These are phyloP conservation scores for Caenorhabditis virilis DNA, from an alignment of 2,888 invertebrate species.

Conservation along the genomic window DNA sequence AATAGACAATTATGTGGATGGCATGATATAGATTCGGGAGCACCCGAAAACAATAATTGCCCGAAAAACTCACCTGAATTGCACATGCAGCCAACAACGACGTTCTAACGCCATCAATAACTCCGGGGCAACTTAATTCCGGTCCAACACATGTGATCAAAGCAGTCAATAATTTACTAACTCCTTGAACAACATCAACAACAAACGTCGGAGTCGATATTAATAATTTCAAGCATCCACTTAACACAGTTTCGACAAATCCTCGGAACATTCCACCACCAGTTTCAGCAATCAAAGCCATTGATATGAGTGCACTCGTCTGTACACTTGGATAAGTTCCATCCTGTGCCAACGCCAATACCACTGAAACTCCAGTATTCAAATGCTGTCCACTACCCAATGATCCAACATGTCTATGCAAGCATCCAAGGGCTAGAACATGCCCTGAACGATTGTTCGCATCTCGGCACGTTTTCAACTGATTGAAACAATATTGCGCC, in stretches of 20 bases:
- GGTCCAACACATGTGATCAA: slow-evolving; percentile 97
- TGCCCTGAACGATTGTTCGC: slow-evolving; percentile 84
- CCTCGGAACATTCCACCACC: slow-evolving; percentile 97
- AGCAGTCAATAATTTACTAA: slow-evolving; percentile 75
- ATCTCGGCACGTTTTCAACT: slow-evolving; percentile 78
- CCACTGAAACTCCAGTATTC: slow-evolving; percentile 89
- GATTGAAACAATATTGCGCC: slow-evolving; percentile 87
- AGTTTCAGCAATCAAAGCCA: slow-evolving; percentile 92
- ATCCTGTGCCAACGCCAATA: slow-evolving; percentile 91
- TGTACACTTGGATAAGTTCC: slow-evolving; percentile 80
- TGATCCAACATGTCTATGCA: slow-evolving; percentile 80
- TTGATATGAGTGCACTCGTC: slow-evolving; percentile 94
- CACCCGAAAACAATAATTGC: no score
- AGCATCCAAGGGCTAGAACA: slow-evolving; percentile 89
- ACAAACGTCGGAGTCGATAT: slow-evolving; percentile 55
- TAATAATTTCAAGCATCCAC: slow-evolving; percentile 82
- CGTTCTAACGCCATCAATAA: slow-evolving; percentile 79
- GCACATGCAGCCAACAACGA: slow-evolving; percentile 91
- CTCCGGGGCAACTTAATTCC: slow-evolving; percentile 77
- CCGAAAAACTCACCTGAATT: no score
- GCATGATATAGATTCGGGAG: no score
- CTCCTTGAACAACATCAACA: slow-evolving; percentile 61
- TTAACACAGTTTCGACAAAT: slow-evolving; percentile 91
- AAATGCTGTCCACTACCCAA: slow-evolving; percentile 93
- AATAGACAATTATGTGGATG: no score